phyloP scores from a whole-genome alignment of 2,113 vertebrate species.

The Pyrgilauda ruficollis region DNA sequence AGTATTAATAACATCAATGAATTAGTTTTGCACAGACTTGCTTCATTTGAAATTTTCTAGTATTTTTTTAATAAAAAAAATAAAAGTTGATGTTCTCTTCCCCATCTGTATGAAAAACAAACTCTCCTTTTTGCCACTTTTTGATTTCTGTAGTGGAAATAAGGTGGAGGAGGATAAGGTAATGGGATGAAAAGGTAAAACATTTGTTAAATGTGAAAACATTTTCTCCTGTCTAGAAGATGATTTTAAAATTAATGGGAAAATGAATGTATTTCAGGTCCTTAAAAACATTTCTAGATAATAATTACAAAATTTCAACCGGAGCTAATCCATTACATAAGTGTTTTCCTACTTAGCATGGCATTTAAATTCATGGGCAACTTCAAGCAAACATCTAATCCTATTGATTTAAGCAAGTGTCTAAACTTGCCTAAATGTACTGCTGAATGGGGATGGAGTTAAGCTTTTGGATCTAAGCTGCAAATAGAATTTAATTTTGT shows the following conservation, averaged over 20 bases:
- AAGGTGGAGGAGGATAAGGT: background rate
- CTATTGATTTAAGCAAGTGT: slow-evolving; percentile 19
- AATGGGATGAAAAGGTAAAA: background rate
- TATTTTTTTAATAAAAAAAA: background rate
- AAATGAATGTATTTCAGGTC: background rate
- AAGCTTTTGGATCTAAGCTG: slow-evolving; percentile 29
- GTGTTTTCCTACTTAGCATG: background rate
- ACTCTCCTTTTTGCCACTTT: background rate
- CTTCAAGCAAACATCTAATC: slow-evolving; percentile 45
- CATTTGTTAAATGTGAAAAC: background rate
- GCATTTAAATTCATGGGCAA: slow-evolving; percentile 25
- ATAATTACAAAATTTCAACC: background rate
- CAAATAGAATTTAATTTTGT: slow-evolving; percentile 32
- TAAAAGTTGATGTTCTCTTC: background rate
- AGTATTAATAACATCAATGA: background rate
- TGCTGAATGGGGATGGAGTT: background rate
- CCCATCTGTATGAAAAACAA: background rate
- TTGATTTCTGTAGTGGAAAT: background rate
- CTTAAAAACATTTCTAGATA: background rate
- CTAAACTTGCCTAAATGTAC: slow-evolving; percentile 2
- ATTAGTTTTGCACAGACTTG: background rate
- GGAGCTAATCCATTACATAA: background rate
- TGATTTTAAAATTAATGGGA: background rate
- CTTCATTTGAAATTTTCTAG: background rate
- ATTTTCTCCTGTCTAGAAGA: background rate